These are phyloP conservation scores for Cyclopterus lumpus DNA, from an alignment of 2,797 vertebrate species.

Conservation along the genomic window DNA sequence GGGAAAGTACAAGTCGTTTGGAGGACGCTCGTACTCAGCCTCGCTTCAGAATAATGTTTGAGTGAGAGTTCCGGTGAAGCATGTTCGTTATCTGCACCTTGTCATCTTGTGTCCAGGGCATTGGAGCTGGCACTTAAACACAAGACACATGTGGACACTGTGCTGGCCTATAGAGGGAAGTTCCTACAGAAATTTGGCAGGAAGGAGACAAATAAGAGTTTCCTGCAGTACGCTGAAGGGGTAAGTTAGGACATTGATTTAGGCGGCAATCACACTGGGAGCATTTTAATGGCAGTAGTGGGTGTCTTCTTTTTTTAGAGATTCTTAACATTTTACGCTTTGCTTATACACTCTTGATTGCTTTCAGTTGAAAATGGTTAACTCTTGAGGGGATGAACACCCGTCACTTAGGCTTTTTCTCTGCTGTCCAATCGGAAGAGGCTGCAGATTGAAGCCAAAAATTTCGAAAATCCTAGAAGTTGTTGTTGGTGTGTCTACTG, in stretches of 20 bases:
- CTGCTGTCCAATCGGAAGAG: constrained; percentile 5
- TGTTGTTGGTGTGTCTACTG: not conserved
- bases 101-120: constrained; percentile 84
- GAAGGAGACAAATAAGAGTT: constrained; percentile 94
- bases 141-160: constrained; percentile 98
- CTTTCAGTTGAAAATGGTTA: not conserved
- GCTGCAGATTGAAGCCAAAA: not conserved
- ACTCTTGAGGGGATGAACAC: not conserved
- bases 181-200: constrained; percentile 92
- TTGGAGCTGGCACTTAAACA: constrained; percentile 96
- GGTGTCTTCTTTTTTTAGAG: constrained; percentile 22
- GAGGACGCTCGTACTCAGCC: not conserved
- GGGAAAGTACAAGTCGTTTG: not conserved
- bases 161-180: constrained; percentile 92
- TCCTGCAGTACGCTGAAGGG: constrained; percentile 93
- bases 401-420: constrained; percentile 1
- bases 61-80: constrained; percentile 1
- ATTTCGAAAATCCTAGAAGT: not conserved
- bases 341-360: constrained; percentile 12
- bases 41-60: not conserved
- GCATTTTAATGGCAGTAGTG: constrained; percentile 9
- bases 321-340: constrained; percentile 17
- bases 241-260: constrained; percentile 78
- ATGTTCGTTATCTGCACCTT: constrained; percentile 19
- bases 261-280: not conserved